Conservation (phyloP, 1,140 invertebrate genomes). For the Zaprionus capensis region DNA sequence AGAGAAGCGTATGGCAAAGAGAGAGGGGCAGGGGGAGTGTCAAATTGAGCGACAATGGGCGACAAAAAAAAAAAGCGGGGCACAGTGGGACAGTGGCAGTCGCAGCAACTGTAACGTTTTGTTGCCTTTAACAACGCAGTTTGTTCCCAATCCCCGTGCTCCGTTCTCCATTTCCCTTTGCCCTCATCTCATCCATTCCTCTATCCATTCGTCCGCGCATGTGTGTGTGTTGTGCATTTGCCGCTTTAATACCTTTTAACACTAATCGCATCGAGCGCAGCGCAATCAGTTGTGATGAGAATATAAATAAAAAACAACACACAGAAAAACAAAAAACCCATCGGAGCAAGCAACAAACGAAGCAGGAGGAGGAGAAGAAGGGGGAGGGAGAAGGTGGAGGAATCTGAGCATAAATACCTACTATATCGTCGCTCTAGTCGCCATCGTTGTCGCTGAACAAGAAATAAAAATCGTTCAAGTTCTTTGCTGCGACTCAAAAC, state of each 20-base stretch:
- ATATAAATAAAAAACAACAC: conserved; percentile 73
- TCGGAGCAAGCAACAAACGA: background rate
- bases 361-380: background rate
- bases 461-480: conserved; percentile 82
- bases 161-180: background rate
- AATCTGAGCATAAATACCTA: conserved; percentile 50
- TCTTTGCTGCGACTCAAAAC: conserved; percentile 59
- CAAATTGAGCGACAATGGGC: conserved; percentile 81
- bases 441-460: conserved; percentile 68
- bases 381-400: background rate
- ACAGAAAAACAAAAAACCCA: conserved; percentile 29
- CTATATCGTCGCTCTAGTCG: conserved; percentile 67
- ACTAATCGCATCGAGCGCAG: conserved; percentile 82
- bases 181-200: conserved; percentile 2
- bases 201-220: conserved; percentile 5
- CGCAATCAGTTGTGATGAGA: conserved; percentile 83
- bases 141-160: background rate
- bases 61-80: conserved; percentile 60
- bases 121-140: conserved; percentile 60
- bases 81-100: conserved; percentile 79
- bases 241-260: conserved; percentile 83
- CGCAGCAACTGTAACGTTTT: conserved; percentile 77
- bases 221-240: conserved; percentile 68
- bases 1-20: background rate
- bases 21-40: conserved; percentile 51